Percentiles rank a stretch among this genome's conserved stretches.
These are phyloP conservation scores for Scalopus aquaticus DNA, from an alignment of 2,113 vertebrate genomes.

Conservation along the genomic window DNA sequence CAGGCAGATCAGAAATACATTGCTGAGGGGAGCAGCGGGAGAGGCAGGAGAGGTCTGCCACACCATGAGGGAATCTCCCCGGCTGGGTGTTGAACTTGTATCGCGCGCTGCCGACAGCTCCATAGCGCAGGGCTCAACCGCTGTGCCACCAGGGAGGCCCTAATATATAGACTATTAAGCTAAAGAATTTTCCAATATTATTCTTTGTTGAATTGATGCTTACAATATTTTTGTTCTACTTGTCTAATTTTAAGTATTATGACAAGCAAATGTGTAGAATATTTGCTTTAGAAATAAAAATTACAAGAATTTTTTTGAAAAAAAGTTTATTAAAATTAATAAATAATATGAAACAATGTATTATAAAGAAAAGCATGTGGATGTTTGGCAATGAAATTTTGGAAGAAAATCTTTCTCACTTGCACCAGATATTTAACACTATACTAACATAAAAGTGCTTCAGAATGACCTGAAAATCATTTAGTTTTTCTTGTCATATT, in stretches of 20 bases:
- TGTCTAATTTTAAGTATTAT: slow-evolving; percentile 24
- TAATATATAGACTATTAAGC: no score
- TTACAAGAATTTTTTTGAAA: not conserved
- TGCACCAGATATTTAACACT: not conserved
- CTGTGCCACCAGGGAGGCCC: no score
- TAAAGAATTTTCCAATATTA: not conserved
- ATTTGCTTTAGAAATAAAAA: not conserved
- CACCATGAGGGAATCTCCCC: no score
- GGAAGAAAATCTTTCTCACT: not conserved
- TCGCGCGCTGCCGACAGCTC: no score
- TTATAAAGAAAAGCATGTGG: not conserved
- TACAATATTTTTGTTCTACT: not conserved
- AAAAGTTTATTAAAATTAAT: not conserved
- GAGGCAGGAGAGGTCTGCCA: no score
- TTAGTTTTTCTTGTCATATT: slow-evolving; percentile 9
- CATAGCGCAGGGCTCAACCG: no score
- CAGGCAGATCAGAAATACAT: no score
- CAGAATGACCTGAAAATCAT: not conserved
- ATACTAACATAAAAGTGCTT: not conserved
- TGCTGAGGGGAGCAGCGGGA: no score
- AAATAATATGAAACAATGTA: not conserved
- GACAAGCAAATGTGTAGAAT: not conserved
- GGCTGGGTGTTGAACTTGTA: no score
- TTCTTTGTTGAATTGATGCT: not conserved
- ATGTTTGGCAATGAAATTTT: slow-evolving; percentile 34